These are phyloP conservation scores for Calonectris borealis DNA, from an alignment of 2,113 vertebrate genomes.

Conservation along the genomic window DNA sequence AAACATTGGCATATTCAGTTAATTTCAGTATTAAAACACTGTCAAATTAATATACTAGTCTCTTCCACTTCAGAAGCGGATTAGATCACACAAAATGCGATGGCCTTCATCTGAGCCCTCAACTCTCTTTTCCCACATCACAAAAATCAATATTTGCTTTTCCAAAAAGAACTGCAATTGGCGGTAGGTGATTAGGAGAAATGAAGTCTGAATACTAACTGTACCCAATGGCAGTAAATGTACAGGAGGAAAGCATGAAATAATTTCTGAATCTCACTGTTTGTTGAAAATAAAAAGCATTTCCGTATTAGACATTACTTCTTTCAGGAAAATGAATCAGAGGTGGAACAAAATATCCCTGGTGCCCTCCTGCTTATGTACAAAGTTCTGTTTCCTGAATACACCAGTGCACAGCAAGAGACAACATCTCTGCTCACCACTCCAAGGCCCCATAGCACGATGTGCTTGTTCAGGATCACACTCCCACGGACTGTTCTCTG, in stretches of 20 bases:
- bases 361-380: neutral
- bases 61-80: neutral
- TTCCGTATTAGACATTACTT: neutral
- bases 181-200: neutral
- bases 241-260: neutral
- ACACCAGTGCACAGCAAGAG: neutral
- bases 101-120: neutral
- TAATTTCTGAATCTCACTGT: neutral
- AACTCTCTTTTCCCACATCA: neutral
- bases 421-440: neutral
- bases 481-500: neutral
- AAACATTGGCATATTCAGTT: neutral
- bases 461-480: neutral
- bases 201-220: neutral
- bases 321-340: neutral
- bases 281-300: neutral
- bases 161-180: neutral
- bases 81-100: neutral
- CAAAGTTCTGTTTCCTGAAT: neutral
- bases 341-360: neutral
- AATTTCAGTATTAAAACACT: slow-evolving; percentile 4
- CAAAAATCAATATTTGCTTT: slow-evolving; percentile 34
- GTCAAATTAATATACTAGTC: neutral
- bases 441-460: neutral
- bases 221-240: neutral